Conservation (phyloP, 2,113 vertebrate genomes). For the Tragelaphus imberbis region DNA sequence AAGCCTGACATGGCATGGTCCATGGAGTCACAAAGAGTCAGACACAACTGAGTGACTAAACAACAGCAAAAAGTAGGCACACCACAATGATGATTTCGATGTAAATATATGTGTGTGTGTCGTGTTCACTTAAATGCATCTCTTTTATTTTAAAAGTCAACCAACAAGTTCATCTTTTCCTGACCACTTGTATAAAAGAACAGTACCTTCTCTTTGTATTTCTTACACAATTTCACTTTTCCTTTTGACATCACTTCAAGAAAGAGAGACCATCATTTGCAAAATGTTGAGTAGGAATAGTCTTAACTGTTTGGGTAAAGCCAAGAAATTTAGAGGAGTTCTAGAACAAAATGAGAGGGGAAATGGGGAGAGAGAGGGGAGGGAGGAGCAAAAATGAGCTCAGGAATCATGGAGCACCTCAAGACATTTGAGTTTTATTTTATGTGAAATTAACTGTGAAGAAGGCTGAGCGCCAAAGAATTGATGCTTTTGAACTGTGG, state of each 20-base stretch:
- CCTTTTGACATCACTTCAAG: not conserved
- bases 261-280: not conserved
- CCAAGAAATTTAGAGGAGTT: not conserved
- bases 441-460: not conserved
- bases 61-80: not conserved
- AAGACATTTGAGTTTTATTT: not conserved
- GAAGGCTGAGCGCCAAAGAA: too few species aligned
- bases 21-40: too few species aligned
- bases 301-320: not conserved
- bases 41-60: not conserved
- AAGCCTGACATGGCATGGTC: too few species aligned
- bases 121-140: not conserved
- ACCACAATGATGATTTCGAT: not conserved
- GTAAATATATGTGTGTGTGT: not conserved
- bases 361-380: rapidly evolving
- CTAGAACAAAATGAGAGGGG: not conserved
- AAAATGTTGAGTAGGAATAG: not conserved
- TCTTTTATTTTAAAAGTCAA: not conserved
- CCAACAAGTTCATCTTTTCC: not conserved
- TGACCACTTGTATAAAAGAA: not conserved
- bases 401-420: not conserved
- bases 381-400: not conserved
- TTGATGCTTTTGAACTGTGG: too few species aligned
- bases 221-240: not conserved
- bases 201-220: not conserved